Percentiles rank a stretch among this genome's conserved stretches.
phyloP scores from a whole-genome alignment of 2,797 vertebrate species.

The Alca torda region DNA sequence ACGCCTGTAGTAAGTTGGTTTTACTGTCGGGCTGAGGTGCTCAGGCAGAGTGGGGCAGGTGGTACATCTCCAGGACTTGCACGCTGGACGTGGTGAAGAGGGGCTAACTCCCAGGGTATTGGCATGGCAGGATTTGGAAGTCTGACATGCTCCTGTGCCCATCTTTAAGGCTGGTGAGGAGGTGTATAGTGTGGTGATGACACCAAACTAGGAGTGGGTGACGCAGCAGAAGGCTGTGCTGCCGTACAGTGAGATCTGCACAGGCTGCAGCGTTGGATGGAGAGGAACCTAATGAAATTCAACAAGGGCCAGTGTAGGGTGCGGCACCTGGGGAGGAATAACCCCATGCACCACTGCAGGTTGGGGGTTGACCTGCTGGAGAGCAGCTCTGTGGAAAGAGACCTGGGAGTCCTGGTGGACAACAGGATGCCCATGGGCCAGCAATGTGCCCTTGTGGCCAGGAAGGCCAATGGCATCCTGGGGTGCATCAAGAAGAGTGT shows the following conservation, averaged over 20 bases:
- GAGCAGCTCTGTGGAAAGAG: no score
- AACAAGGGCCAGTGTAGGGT: no score
- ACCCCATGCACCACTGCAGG: no score
- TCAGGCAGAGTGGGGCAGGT: background rate
- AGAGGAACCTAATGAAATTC: background rate
- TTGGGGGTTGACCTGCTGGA: no score
- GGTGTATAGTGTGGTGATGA: background rate
- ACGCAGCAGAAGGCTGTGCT: no score
- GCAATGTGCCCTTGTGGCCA: no score
- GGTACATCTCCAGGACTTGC: background rate
- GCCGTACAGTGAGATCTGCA: background rate
- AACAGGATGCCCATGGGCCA: no score
- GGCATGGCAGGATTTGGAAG: background rate
- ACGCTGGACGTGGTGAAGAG: background rate
- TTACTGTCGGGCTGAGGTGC: background rate
- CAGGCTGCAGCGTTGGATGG: background rate
- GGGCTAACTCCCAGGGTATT: background rate
- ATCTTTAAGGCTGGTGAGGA: background rate
- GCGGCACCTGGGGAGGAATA: no score
- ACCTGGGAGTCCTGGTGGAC: no score
- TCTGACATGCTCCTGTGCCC: accelerated
- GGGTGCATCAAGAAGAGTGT: no score
- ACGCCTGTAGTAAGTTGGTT: accelerated
- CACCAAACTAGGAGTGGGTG: background rate
- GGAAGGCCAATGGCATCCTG: no score